Base-by-base conservation (phyloP, 2,888 invertebrate genomes). In the Fabriciana adippe region DNA sequence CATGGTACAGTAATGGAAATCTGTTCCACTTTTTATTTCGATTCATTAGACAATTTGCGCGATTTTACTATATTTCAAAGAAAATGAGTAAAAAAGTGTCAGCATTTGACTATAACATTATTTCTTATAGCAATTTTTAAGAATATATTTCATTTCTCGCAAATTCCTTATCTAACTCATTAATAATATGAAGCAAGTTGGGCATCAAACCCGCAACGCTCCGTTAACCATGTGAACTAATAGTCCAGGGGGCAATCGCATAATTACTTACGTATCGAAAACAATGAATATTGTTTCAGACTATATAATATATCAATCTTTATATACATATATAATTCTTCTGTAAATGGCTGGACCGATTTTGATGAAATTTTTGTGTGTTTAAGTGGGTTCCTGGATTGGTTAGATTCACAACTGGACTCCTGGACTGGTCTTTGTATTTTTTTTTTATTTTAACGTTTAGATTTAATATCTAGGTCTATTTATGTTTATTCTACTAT, bases 201-300 rank as follows among this genome's bases (percentile, higher is more conserved):
- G 67, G 69, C 70, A 69, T 67, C 73, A 68, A 71, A 71, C 69
- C 61, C 53, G 73, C 51, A 8, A 66, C 71, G 71, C 68, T 70
- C 66, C 71, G 71, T 57, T 68, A 66, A 57, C 61, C 72, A 64
- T 64, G 69, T 63, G 72, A 72, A 68, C 64, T 68, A 63, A 66
- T 70, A 60, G 60, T 48, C n/a, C 16, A 51, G 50, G 60, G 11
- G 60, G 14, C 31, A 50, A 51, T 31, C 16, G 60, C 13, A 31
- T 8, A 50, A 16, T 13, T 16, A 48, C 6, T 6, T 35, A 14
- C 6, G 31, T 18, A 35, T 60, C 2, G 6, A 59, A 11, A 26
- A 31, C 11, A 26, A 16, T 31, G 15, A 14, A 26, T 26, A 11
- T 11, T 48, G 26, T 50, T 60, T 50, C 26, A 50, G 6, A 16